Evolutionary conservation across 2,888 invertebrate genomes (phyloP).

Genomic region (Orchestes rusci): DNA sequence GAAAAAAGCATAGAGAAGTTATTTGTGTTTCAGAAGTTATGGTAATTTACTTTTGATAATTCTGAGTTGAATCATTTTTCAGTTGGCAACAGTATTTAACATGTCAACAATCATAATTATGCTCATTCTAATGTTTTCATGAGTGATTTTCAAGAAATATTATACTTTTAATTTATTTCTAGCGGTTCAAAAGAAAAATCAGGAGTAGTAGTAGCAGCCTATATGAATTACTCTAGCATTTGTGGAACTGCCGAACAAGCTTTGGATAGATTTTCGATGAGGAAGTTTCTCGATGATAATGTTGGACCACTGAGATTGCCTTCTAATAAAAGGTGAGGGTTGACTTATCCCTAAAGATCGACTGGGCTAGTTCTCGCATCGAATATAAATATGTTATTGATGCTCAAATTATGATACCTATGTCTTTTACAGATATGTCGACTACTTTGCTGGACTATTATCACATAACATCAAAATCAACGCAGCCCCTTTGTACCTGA

Average conservation of each 20-base stretch:
- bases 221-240: conserved; percentile 91
- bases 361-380: too few species aligned
- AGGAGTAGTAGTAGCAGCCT: conserved; percentile 83
- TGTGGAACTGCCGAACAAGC: conserved; percentile 80
- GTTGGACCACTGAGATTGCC: conserved; percentile 64
- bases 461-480: conserved; percentile 86
- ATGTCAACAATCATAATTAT: too few species aligned
- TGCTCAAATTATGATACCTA: background rate
- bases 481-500: conserved; percentile 76
- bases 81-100: too few species aligned
- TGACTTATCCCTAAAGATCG: too few species aligned
- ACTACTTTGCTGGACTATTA: conserved; percentile 84
- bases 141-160: too few species aligned
- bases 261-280: conserved; percentile 88
- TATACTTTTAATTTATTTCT: too few species aligned
- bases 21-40: too few species aligned
- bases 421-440: conserved; percentile 65
- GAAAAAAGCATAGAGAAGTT: too few species aligned
- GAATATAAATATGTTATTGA: background rate
- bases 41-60: too few species aligned
- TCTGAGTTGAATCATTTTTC: too few species aligned
- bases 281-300: conserved; percentile 79
- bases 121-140: too few species aligned
- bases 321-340: conserved; percentile 72
- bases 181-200: conserved; percentile 80